Evolutionary conservation across 1,140 invertebrate genomes (phyloP), one percentile per base, ranked within the genome.

Genomic region (Rhagoletis zephyria): DNA sequence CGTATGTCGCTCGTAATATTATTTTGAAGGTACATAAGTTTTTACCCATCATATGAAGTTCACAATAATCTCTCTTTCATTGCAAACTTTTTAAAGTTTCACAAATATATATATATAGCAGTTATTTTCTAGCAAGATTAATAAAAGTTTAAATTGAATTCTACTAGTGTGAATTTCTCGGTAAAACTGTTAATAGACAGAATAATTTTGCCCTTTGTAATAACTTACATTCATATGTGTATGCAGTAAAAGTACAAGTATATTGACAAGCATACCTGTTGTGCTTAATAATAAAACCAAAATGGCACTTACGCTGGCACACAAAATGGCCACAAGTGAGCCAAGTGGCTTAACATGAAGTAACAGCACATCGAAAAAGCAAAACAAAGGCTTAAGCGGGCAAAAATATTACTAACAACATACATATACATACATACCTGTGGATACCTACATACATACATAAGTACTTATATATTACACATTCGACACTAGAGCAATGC

Each of bases 281-380:
- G 16, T 45, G 67, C 42, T 74, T 45, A 48, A 45, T 30, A 67
- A 67, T 42, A 45, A 74, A 45, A 74, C 67, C 67, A 74, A 74
- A 74, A 74, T 45, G 12, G 67, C 67, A 74, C 67, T 74, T 74
- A 74, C 6, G 45, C 45, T 74, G 12, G 14, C 67, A 74, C 67
- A 45, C 67, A 74, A 74, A 74, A 74, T n/a, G 67, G 40, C 67
- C 67, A 74, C 67, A 74, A 74, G 65, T 67, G 65, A 42, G 19
- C 65, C 6, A 67, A 67, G 67, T 74, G 67, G 67, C 67, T 74
- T 74, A 45, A 30, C 30, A 30, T 30, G 42, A 40, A 67, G 65
- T 67, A 67, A 7, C 12, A 67, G 4, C 30, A 40, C 65, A 67
- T 40, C 10, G 42, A 48, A 74, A 42, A 48, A 74, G 16, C 16